phyloP scores from a whole-genome alignment of 2,113 vertebrate genomes.

The Acanthisitta chloris region DNA sequence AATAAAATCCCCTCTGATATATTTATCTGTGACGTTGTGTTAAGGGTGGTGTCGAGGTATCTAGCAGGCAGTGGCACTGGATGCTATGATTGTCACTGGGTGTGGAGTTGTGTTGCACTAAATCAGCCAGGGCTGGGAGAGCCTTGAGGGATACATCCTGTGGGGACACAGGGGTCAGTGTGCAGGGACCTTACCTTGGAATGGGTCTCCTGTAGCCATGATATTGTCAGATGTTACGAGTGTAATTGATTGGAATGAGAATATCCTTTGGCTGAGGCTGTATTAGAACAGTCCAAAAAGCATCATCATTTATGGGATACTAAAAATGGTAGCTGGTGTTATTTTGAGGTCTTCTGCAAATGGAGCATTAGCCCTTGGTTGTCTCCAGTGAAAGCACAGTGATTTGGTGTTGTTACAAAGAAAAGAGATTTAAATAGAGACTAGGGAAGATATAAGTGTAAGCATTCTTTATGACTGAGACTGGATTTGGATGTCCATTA shows the following conservation, averaged over 20 bases:
- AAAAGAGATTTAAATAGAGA: not conserved
- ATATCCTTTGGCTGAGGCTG: not conserved
- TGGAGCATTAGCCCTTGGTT: not conserved
- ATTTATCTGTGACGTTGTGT: not conserved
- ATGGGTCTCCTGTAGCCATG: not conserved
- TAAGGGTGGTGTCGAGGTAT: not conserved
- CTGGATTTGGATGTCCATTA: not conserved
- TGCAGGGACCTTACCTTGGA: not conserved
- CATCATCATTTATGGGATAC: fast-evolving
- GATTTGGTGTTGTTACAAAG: not conserved
- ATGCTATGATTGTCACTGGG: fast-evolving
- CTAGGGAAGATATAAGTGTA: not conserved
- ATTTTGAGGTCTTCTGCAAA: not conserved
- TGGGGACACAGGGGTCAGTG: not conserved
- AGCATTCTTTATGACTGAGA: not conserved
- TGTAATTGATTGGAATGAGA: not conserved
- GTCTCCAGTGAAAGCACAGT: not conserved
- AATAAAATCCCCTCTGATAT: not conserved
- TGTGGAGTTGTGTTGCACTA: fast-evolving
- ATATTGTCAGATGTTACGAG: not conserved
- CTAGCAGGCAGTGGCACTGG: fast-evolving
- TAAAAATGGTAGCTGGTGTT: not conserved
- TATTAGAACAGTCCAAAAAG: not conserved
- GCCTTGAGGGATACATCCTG: not conserved
- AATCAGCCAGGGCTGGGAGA: not conserved